Base-by-base conservation (phyloP, 2,113 vertebrate species). In the Anarrhichthys ocellatus region DNA sequence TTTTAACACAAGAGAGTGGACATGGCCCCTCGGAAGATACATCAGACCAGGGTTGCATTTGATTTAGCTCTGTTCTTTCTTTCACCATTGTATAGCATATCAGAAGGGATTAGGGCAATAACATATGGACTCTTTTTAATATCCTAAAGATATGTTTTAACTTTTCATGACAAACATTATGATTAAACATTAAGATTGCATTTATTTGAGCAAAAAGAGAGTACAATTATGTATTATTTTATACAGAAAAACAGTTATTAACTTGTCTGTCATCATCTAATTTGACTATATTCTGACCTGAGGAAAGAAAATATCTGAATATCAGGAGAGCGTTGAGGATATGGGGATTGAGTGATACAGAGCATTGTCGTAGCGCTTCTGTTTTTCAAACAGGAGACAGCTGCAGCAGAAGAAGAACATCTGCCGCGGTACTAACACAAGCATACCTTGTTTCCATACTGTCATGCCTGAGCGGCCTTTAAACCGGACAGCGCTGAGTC, bases 341-440 rank as follows among this genome's bases (percentile, higher is more conserved):
- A 2, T 63, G 73, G n/a, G 73, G 72, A 91, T 85, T 83, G 86
- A 89, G 83, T 64, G 54, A 36, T 68, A 56, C 46, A 50, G 71
- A 83, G 66, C 20, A 2, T 50, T 64, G 44, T 64, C 36, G 15
- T 66, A n/a, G 46, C 42, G 10, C 64, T 77, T 80, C 64, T 83
- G 74, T 89, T 87, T 83, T 83, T 70, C 65, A 86, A 88, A 83
- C 38, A 61, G 63, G 29, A 88, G 88, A 90, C 91, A 92, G 91
- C 88, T 93, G 89, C 66, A 83, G 46, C 69, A 58, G 71, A 66
- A 82, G 80, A 20, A 10, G 63, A 93, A 92, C 93, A 94, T 93
- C 93, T 94, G 93, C 81, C 89, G 44, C 66, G 34, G 58, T 40
- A 86, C 71, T 48, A 88, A 85, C 85, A 85, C 52, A 88, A 82